These are phyloP conservation scores for Bellardia pandia DNA, from an alignment of 2,888 invertebrate species.

Conservation along the genomic window DNA sequence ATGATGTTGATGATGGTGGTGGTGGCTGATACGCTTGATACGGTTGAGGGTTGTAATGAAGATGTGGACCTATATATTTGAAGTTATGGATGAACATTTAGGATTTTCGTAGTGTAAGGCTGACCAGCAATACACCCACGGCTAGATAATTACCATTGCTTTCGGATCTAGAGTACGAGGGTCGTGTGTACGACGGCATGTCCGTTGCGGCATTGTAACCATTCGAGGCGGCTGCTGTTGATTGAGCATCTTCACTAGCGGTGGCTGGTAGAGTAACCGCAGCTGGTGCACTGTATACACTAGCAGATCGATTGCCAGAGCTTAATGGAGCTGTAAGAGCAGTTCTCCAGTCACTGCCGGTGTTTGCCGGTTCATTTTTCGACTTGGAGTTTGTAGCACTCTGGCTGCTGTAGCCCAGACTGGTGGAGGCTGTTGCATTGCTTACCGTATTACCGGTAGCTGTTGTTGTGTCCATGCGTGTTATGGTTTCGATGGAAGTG, in stretches of 20 bases:
- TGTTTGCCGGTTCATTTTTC: constrained; percentile 63
- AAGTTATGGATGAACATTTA: constrained; percentile 70
- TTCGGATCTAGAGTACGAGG: constrained; percentile 83
- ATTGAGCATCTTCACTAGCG: constrained; percentile 77
- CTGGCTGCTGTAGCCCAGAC: constrained; percentile 74
- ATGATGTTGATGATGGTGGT: constrained; percentile 52
- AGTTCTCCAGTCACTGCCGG: constrained; percentile 77
- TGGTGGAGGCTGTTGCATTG: constrained; percentile 70
- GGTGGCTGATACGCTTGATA: constrained; percentile 47
- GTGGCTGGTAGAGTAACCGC: constrained; percentile 80
- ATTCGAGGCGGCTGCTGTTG: constrained; percentile 78
- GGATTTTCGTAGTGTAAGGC: constrained; percentile 79
- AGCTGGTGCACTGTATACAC: constrained; percentile 82
- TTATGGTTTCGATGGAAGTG: constrained; percentile 81
- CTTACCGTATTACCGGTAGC: constrained; percentile 76
- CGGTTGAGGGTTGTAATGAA: constrained; percentile 72
- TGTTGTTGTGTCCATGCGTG: constrained; percentile 81
- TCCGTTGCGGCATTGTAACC: constrained; percentile 80
- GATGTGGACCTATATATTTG: constrained; percentile 71
- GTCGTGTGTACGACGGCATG: constrained; percentile 81
- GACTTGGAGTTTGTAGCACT: constrained; percentile 76
- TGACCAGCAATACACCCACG: constrained; percentile 81
- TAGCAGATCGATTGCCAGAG: constrained; percentile 80
- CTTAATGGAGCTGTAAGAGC: constrained; percentile 63
- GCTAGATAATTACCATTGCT: constrained; percentile 83